Evolutionary conservation across 2,888 invertebrate genomes (phyloP), one percentile per base, ranked within the genome.

Genomic region (Thymelicus lineola): DNA sequence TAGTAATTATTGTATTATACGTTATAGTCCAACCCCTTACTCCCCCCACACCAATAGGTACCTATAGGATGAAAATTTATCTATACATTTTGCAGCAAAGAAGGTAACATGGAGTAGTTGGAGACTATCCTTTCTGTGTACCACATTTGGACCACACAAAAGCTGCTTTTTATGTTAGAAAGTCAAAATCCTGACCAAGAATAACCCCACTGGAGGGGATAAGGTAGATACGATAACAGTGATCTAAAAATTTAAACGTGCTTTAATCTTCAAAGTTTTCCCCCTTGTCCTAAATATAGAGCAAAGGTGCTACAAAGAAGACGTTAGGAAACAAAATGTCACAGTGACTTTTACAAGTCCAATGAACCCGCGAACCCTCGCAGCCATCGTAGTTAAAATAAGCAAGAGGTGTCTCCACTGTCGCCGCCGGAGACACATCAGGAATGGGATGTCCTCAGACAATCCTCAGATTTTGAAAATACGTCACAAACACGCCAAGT

Each of bases 291-390:
- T 69, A 63, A 63, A 69, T 69, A 69, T 63, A 69, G 60, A 69
- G 48, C 63, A 58, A 69, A 69, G 63, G 62, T 69, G 57, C 48
- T 63, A 63, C 62, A 58, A 64, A 69, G 57, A 48, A 48, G 58
- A 63, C 50, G 58, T 64, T 69, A 57, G 38, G 48, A 69, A 50
- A 71, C 68, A 62, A 72, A 75, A 74, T 72, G 74, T 74, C 75
- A 73, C 72, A 71, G 66, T 73, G 76, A 70, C 74, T 76, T 76
- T 76, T 74, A 68, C 71, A 68, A 73, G 76, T 76, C 66, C 76
- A 72, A 72, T 64, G 75, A 73, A 71, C 76, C 68, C 70, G 58
- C 68, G 70, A 73, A 67, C 70, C 70, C 70, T 70, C 70, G 59
- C 20, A 45, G 59, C 53, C 59, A 70, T 64, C 70, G 59, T 42